Evolutionary conservation across 2,797 vertebrate species (phyloP).

Genomic region (Nothura maculosa): DNA sequence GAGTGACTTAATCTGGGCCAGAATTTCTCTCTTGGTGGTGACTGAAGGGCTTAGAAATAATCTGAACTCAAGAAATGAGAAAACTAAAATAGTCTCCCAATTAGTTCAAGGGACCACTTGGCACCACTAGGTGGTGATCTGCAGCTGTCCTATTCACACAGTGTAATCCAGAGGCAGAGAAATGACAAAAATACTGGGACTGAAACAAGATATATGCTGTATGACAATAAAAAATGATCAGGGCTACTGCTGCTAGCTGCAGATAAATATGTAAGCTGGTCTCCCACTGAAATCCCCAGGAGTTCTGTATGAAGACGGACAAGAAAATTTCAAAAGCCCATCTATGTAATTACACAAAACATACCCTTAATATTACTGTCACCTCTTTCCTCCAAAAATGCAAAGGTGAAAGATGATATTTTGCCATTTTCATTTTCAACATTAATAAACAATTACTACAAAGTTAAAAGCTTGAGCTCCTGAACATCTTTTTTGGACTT

Average conservation of each 20-base stretch:
- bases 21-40: not conserved
- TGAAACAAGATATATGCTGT: fast-evolving
- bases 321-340: not conserved
- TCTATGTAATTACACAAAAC: not conserved
- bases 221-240: fast-evolving
- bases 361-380: fast-evolving
- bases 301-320: fast-evolving
- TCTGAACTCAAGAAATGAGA: not conserved
- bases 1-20: not conserved
- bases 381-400: not conserved
- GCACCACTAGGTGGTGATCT: constrained; percentile 61
- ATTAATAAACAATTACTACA: not conserved
- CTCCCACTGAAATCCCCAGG: fast-evolving
- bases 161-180: fast-evolving
- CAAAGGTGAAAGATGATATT: not conserved
- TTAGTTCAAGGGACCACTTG: not conserved
- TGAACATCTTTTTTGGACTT: not conserved
- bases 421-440: not conserved
- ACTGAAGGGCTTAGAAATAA: not conserved
- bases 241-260: not conserved
- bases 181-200: not conserved
- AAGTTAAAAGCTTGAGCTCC: not conserved
- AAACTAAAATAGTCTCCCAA: not conserved
- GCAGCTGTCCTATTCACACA: not conserved
- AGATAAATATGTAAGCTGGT: not conserved